phyloP scores from a whole-genome alignment of 2,888 invertebrate genomes.

The Andrena haemorrhoa region DNA sequence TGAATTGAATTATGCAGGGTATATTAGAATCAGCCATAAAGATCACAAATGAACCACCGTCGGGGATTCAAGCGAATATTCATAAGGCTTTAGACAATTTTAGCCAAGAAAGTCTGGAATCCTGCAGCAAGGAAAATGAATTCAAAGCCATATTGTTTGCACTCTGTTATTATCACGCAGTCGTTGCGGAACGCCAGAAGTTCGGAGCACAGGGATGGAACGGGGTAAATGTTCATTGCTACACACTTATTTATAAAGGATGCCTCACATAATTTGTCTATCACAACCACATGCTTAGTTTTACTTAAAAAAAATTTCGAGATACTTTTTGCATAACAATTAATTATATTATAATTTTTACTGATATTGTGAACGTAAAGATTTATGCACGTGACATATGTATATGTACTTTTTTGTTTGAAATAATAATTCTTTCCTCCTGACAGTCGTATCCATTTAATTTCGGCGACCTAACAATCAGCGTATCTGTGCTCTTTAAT shows the following conservation, averaged over 20 bases:
- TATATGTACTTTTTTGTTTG: not conserved
- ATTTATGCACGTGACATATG: too few relatives aligned
- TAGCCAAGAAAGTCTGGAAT: constrained; percentile 95
- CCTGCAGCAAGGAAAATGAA: constrained; percentile 96
- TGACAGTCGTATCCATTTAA: constrained; percentile 89
- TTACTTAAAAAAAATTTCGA: not conserved
- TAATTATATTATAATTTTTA: not conserved
- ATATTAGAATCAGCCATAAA: constrained; percentile 97
- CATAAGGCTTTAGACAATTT: constrained; percentile 97
- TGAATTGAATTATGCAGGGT: constrained; percentile 90
- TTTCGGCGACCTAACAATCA: constrained; percentile 95
- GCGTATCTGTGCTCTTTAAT: constrained; percentile 95
- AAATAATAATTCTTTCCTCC: not conserved
- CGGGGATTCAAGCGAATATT: constrained; percentile 97
- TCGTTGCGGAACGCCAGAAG: constrained; percentile 95
- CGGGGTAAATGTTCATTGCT: constrained; percentile 83
- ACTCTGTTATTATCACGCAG: constrained; percentile 97
- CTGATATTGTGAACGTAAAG: not conserved
- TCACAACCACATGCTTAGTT: not conserved
- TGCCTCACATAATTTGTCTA: not conserved
- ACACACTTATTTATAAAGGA: not conserved
- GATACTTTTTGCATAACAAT: too few relatives aligned
- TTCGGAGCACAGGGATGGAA: constrained; percentile 98
- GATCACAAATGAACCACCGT: constrained; percentile 98
- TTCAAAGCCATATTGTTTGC: constrained; percentile 96